Percentiles rank a stretch among this genome's conserved stretches.
Conservation (phyloP, 2,113 vertebrate species). For the Cathartes aura region DNA sequence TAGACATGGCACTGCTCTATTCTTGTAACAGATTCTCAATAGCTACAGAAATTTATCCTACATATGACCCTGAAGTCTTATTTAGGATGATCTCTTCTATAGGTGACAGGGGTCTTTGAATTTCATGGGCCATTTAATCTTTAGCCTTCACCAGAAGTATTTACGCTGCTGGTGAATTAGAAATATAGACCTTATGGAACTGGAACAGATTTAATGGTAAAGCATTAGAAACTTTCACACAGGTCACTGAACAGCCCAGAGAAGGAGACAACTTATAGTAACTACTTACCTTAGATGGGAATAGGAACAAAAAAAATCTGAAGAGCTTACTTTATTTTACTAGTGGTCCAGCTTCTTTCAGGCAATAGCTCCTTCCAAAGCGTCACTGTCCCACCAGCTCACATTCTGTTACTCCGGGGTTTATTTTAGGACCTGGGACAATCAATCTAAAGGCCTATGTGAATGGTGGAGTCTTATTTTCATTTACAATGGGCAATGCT, state of each 20-base stretch:
- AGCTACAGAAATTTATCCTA: not conserved
- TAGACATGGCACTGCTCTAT: not conserved
- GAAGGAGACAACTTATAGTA: not conserved
- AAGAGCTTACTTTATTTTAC: not conserved
- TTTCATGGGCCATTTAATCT: not conserved
- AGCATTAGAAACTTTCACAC: not conserved
- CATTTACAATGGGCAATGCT: not conserved
- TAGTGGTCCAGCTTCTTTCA: not conserved
- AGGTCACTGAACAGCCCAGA: not conserved
- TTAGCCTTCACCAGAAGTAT: not conserved
- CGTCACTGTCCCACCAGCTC: not conserved
- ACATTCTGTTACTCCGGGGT: not conserved
- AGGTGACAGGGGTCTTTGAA: not conserved
- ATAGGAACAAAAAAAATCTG: not conserved
- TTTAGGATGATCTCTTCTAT: not conserved
- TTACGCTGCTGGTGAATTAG: not conserved
- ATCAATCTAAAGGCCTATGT: not conserved
- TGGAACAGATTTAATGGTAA: not conserved
- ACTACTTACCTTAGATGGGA: slow-evolving; percentile 9
- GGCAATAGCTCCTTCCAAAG: not conserved
- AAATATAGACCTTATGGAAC: not conserved
- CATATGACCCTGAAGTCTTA: not conserved
- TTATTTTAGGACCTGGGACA: not conserved
- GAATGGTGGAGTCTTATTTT: not conserved
- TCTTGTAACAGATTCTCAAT: not conserved